Percentiles rank a stretch among this genome's conserved stretches.
Evolutionary conservation across 53 echinoderm and acorn worm species (phyloP).

Genomic region (Echinarachnius parma): DNA sequence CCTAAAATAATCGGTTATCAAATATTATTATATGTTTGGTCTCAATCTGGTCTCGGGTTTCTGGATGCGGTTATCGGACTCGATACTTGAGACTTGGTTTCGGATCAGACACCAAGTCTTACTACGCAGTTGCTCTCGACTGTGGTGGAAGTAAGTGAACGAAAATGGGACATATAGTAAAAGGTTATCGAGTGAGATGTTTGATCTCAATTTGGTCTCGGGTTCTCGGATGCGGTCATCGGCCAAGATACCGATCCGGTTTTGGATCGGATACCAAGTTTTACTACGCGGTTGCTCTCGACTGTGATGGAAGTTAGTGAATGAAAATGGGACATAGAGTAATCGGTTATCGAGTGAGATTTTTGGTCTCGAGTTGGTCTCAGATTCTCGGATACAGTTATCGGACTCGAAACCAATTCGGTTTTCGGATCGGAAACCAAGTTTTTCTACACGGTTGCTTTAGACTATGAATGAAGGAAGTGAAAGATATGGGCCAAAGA

Average conservation of each 20-base stretch:
- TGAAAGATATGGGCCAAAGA: too few relatives aligned
- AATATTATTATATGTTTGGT: too few relatives aligned
- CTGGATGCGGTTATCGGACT: conserved; percentile 33
- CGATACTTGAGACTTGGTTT: conserved; percentile 19
- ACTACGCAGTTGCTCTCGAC: conserved; percentile 26
- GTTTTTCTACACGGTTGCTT: conserved; percentile 22
- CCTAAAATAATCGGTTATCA: too few relatives aligned
- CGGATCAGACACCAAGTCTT: conserved; percentile 25
- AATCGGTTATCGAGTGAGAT: too few relatives aligned
- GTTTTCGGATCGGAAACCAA: conserved; percentile 30
- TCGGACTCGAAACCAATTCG: conserved; percentile 15
- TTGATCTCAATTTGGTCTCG: too few relatives aligned
- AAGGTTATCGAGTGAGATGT: too few relatives aligned
- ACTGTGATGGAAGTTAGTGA: conserved; percentile 37
- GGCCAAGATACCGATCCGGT: conserved; percentile 13
- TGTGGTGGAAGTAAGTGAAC: conserved; percentile 38
- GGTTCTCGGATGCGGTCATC: conserved; percentile 33
- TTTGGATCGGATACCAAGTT: conserved; percentile 26
- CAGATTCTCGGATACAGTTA: conserved; percentile 29
- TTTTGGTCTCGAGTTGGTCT: too few relatives aligned
- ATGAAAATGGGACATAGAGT: too few relatives aligned
- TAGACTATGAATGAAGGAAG: conserved; percentile 29
- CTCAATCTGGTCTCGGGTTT: too few relatives aligned
- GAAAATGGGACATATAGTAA: too few relatives aligned
- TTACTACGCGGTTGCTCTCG: conserved; percentile 26